Evolutionary conservation across 2,113 vertebrate genomes (phyloP), one percentile per base, ranked within the genome.

Genomic region (Tauraco erythrolophus): DNA sequence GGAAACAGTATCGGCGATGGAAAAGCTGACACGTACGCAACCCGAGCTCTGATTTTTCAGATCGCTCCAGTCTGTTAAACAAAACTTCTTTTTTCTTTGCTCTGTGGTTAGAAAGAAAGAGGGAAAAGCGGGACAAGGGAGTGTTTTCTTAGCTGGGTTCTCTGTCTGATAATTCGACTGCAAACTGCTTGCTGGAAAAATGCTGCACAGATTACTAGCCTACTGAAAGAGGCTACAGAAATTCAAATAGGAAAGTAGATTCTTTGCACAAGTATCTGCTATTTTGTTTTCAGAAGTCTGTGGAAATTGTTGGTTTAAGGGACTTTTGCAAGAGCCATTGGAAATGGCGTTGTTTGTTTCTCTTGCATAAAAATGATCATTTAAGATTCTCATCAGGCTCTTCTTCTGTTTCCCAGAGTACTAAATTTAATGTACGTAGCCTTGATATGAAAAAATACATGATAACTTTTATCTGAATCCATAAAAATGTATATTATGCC

Each of bases 21-120:
- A 97, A 96, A 91, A 95, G 95, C 94, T 95, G 97, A 94, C 90
- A 97, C n/a, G 16, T 58, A 64, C 1, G 71, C 96, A 91, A 93
- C 87, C 87, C 94, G 94, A 96, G 94, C 92, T 48, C 87, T 72
- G 84, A 82, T 96, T 66, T 46, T 43, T 68, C 64, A 37, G 93
- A 95, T 96, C 35, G 56, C 91, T 89, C 33, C 93, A 33, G 71
- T 12, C 89, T 11, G 54, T 50, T 80, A 27, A 92, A 96, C 93
- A 96, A 89, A 93, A 84, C 81, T 88, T 18, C 89, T 82, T 75
- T 75, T 85, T 84, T 75, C 78, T 93, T 89, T 87, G 41, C 84
- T 87, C 37, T 41, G 77, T 64, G 72, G 39, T 41, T 37, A 16
- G 37, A 37, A 64, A 43, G 16, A 14, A 8, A 56, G 37, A 92